These are phyloP conservation scores for Oceanodroma leucorhoa DNA, from an alignment of 2,797 vertebrate species.

Conservation along the genomic window DNA sequence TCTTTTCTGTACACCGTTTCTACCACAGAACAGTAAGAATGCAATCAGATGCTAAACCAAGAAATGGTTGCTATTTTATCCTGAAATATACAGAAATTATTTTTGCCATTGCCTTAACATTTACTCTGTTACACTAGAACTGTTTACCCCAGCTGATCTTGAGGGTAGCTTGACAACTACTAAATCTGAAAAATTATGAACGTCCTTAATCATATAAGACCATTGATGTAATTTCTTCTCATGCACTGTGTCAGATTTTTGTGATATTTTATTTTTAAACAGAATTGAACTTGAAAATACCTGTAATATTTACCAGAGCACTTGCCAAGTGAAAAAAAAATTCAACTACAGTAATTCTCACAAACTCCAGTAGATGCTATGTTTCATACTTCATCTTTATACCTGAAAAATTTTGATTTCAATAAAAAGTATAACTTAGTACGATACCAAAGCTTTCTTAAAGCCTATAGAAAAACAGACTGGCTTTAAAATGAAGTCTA, in stretches of 20 bases:
- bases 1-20: not conserved
- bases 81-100: not conserved
- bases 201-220: not conserved
- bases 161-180: not conserved
- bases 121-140: not conserved
- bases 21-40: not conserved
- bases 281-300: slow-evolving; percentile 48
- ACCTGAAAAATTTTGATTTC: not conserved
- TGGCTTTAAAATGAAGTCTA: not conserved
- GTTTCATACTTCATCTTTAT: not conserved
- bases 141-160: not conserved
- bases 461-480: not conserved
- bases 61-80: not conserved
- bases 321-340: slow-evolving; percentile 25
- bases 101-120: not conserved
- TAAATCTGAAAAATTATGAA: not conserved
- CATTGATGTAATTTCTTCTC: not conserved
- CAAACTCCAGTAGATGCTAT: not conserved
- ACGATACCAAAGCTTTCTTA: not conserved
- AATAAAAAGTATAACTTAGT: not conserved
- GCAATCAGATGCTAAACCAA: not conserved
- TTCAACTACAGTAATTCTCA: not conserved
- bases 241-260: not conserved
- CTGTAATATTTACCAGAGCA: slow-evolving; percentile 60
- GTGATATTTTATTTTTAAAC: slow-evolving; percentile 54